These are phyloP conservation scores for Styela plicata DNA, from an alignment of 23 tunicate genomes.

Conservation along the genomic window DNA sequence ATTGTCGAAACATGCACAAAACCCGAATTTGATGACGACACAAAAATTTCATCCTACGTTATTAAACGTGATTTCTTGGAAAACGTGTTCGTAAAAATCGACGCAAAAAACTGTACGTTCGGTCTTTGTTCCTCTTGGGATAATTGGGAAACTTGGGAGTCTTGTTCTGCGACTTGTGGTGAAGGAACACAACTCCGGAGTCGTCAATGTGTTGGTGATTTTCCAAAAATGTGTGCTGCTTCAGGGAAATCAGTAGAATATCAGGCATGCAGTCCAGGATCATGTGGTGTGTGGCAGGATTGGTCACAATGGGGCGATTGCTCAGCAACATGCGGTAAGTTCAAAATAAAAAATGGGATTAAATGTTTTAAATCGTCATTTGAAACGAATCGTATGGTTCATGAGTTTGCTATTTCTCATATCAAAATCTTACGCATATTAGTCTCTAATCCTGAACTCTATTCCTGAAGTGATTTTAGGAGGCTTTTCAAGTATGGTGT, in stretches of 20 bases:
- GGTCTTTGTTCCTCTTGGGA: conserved; percentile 76
- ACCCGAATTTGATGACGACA: not conserved
- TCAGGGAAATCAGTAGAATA: conserved; percentile 33
- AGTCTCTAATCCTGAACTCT: too few species aligned
- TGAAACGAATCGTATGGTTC: too few species aligned
- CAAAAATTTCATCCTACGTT: not conserved
- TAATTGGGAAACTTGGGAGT: conserved; percentile 61
- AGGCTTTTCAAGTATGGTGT: too few species aligned
- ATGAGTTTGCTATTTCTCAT: too few species aligned
- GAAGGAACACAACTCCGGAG: conserved; percentile 37
- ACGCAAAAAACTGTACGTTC: not conserved
- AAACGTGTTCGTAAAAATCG: not conserved
- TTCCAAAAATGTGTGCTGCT: conserved; percentile 38
- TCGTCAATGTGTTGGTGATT: conserved; percentile 64
- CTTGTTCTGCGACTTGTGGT: conserved; percentile 67
- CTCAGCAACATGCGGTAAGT: conserved; percentile 62
- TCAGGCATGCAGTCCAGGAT: conserved; percentile 42
- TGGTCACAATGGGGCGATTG: conserved; percentile 71
- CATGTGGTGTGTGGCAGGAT: conserved; percentile 53
- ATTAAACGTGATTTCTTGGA: not conserved
- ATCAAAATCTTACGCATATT: too few species aligned
- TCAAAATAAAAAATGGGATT: too few species aligned
- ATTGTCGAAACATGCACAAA: conserved; percentile 5
- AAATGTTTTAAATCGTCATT: too few species aligned
- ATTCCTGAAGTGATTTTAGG: too few species aligned